A percentile compares a stretch with the other conserved stretches of the same genome.
These are phyloP conservation scores for Polydrusus cervinus DNA, from an alignment of 2,888 invertebrate species.

Conservation along the genomic window DNA sequence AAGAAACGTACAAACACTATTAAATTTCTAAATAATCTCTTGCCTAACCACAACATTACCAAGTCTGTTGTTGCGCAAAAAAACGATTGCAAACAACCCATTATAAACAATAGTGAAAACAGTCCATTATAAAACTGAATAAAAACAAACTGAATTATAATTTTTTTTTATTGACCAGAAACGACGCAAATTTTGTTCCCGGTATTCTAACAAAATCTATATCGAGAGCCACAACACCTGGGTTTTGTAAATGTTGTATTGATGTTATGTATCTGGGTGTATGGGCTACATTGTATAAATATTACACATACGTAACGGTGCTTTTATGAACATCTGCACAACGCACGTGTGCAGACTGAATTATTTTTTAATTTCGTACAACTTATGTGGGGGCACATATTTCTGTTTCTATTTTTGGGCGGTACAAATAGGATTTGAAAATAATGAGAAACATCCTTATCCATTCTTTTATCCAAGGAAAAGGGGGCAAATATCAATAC, in stretches of 20 bases:
- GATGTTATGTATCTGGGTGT: conserved; percentile 19
- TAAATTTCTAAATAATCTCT: conserved; percentile 13
- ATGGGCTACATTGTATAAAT: background rate
- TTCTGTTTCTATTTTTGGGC: background rate
- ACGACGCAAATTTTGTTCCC: too few relatives aligned
- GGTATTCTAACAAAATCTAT: too few relatives aligned
- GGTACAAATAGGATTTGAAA: too few relatives aligned
- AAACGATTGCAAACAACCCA: background rate
- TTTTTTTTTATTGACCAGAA: too few relatives aligned
- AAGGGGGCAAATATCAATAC: too few relatives aligned
- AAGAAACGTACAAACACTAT: conserved; percentile 14
- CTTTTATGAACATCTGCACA: conserved; percentile 6
- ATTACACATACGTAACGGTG: conserved; percentile 8
- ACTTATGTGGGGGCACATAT: conserved; percentile 2
- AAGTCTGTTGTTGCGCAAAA: background rate
- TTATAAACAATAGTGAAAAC: background rate
- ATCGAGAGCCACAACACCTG: conserved; percentile 16
- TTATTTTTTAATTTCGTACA: conserved; percentile 3
- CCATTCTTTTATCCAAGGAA: too few relatives aligned
- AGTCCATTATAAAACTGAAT: background rate
- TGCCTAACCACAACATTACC: background rate
- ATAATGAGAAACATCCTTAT: too few relatives aligned
- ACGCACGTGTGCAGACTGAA: background rate
- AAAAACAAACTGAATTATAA: too few relatives aligned
- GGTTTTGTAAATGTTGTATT: conserved; percentile 13